Conservation (phyloP, 1,140 invertebrate genomes). For the Heterodera carotae region DNA sequence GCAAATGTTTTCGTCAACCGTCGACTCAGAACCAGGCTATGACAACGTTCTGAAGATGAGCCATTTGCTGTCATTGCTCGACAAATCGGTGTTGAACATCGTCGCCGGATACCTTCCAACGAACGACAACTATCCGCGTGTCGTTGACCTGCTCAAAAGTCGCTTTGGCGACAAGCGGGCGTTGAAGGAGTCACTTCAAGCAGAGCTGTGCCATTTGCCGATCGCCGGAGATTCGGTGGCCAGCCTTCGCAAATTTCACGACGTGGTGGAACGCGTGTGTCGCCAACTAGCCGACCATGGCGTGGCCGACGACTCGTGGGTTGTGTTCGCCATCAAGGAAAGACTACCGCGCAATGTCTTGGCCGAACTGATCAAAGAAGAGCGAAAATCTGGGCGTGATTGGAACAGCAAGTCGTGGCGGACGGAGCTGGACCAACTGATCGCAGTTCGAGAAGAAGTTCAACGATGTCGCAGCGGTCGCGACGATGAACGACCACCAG, state of each 20-base stretch:
- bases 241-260: neutral
- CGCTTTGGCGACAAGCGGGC: neutral
- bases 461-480: neutral
- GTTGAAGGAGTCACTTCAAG: neutral
- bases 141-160: neutral
- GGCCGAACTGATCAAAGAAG: neutral
- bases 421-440: neutral
- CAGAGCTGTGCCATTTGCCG: neutral
- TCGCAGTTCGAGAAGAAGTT: neutral
- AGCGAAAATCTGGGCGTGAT: neutral
- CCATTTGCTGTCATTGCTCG: too few relatives aligned
- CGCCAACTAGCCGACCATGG: neutral
- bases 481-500: neutral
- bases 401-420: neutral
- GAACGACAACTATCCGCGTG: neutral
- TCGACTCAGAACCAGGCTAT: constrained; percentile 1
- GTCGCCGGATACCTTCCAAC: constrained; percentile 2
- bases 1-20: constrained; percentile 17
- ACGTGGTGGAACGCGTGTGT: neutral
- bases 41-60: neutral
- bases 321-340: neutral
- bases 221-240: neutral
- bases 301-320: neutral
- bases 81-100: too few relatives aligned
- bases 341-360: neutral